Conservation (phyloP, 2,888 invertebrate species). For the Aricia artaxerxes region DNA sequence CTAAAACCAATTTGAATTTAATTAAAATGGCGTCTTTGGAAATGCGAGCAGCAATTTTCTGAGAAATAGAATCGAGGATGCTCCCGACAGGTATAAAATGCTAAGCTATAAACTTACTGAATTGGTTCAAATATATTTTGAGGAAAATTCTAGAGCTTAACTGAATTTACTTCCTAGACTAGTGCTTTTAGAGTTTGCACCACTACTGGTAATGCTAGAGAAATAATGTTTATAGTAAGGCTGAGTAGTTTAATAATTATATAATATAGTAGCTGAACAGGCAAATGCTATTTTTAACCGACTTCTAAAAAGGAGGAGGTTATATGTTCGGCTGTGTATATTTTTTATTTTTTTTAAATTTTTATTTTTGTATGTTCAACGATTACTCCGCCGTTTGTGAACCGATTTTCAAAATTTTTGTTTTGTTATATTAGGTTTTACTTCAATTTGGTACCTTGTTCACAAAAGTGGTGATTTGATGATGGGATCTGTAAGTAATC, state of each 20-base stretch:
- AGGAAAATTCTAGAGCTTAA: neutral
- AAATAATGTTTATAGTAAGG: neutral
- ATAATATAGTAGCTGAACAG: no score
- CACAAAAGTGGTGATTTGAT: no score
- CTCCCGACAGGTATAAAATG: neutral
- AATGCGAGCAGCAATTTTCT: neutral
- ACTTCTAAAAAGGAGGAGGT: no score
- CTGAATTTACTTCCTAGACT: neutral
- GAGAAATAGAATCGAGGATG: neutral
- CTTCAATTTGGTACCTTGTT: no score
- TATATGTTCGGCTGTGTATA: no score
- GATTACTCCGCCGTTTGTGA: no score
- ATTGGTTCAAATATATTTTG: constrained; percentile 1
- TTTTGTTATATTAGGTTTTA: no score
- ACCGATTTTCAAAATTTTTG: no score
- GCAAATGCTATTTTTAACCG: no score
- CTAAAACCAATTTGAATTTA: neutral
- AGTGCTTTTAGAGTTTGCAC: neutral
- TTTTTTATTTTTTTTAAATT: no score
- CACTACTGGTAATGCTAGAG: neutral
- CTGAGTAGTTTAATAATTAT: neutral
- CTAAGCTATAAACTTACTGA: neutral
- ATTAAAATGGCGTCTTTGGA: constrained; percentile 9
- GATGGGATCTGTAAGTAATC: no score
- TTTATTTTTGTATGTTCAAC: no score